Evolutionary conservation across 2,113 vertebrate genomes (phyloP).

Genomic region (Seriola aureovittata): DNA sequence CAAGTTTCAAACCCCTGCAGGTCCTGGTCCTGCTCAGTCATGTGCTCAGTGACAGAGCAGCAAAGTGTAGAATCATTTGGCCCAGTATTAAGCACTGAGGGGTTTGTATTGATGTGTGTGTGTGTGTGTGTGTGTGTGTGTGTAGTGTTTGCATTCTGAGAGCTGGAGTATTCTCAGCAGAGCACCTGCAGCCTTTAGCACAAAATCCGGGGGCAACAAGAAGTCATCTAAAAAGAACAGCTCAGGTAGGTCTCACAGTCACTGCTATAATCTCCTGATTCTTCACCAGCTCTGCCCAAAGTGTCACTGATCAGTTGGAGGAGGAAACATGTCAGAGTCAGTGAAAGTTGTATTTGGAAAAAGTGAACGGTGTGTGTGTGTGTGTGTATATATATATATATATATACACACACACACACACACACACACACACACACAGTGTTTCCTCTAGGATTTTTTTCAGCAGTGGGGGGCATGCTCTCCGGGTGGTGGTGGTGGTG

Average conservation of each 20-base stretch:
- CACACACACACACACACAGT: no score
- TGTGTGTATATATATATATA: no score
- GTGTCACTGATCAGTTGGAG: not conserved
- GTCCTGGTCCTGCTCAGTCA: no score
- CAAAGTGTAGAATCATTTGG: not conserved
- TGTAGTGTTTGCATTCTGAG: slow-evolving; percentile 72
- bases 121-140: not conserved
- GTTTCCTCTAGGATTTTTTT: no score
- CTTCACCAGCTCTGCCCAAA: not conserved
- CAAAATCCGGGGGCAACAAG: slow-evolving; percentile 77
- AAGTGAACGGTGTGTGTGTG: no score
- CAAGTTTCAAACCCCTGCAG: no score
- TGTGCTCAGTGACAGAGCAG: not conserved
- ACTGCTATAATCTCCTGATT: not conserved
- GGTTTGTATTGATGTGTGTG: no score
- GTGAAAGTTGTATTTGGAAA: no score
- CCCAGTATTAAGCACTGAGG: not conserved
- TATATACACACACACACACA: no score
- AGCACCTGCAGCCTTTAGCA: slow-evolving; percentile 61
- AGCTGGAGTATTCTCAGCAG: slow-evolving; percentile 56
- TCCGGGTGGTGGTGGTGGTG: no score
- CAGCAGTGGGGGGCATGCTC: no score
- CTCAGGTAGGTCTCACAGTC: slow-evolving; percentile 59
- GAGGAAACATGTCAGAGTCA: no score
- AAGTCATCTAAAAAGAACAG: slow-evolving; percentile 63